Conservation (phyloP, 2,113 vertebrate species). For the Brachionichthys hirsutus region DNA sequence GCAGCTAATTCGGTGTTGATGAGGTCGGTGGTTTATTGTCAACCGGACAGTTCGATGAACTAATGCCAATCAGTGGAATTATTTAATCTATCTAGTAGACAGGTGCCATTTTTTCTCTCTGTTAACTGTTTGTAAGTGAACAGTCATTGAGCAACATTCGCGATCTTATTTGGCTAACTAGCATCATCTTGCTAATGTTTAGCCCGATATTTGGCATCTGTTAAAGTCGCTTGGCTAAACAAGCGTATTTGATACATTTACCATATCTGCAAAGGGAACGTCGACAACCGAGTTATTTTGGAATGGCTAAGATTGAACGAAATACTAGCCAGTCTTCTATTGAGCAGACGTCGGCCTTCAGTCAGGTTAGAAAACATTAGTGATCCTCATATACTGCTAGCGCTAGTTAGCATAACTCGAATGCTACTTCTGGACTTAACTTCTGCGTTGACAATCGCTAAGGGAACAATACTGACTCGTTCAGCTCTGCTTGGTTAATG, state of each 20-base stretch:
- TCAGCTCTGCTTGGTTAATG: no score
- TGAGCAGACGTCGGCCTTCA: conserved; percentile 53
- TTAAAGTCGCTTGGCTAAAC: neutral
- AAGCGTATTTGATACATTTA: neutral
- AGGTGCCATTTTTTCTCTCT: no score
- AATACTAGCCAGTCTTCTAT: conserved; percentile 28
- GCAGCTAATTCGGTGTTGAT: conserved; percentile 13
- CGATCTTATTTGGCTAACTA: conserved; percentile 47
- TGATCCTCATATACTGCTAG: conserved; percentile 19
- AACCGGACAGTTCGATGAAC: neutral
- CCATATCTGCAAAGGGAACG: neutral
- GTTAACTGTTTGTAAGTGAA: conserved; percentile 20
- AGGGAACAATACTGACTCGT: neutral
- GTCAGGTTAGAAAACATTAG: conserved; percentile 45
- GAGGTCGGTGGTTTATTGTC: conserved; percentile 29
- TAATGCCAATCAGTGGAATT: neutral
- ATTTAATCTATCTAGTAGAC: conserved; percentile 25
- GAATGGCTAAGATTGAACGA: conserved; percentile 28
- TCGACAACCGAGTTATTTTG: conserved; percentile 2
- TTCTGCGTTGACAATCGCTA: conserved; percentile 36
- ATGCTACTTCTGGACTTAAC: conserved; percentile 6
- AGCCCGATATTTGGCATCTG: conserved; percentile 18
- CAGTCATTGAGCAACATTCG: conserved; percentile 37
- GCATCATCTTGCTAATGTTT: conserved; percentile 52
- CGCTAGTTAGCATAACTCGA: conserved; percentile 14